Conservation (phyloP, 2,113 vertebrate genomes). For the Psettodes erumei region DNA sequence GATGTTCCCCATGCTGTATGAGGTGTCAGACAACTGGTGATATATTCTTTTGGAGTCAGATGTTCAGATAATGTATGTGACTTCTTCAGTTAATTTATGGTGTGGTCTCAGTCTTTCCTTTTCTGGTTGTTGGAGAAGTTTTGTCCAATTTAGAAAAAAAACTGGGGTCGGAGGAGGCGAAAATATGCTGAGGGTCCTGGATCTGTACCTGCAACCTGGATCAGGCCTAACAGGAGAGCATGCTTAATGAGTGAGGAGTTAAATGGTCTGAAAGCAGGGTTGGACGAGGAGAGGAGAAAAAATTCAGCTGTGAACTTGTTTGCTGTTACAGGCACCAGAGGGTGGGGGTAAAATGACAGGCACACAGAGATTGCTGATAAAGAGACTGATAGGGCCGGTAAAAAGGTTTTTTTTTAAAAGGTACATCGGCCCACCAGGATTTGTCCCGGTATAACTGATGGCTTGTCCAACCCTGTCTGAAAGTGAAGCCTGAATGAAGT, state of each 20-base stretch:
- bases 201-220: conserved; percentile 17
- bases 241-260: not conserved
- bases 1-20: conserved; percentile 3
- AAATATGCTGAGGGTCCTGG: conserved; percentile 23
- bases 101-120: not conserved
- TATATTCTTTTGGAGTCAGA: conserved; percentile 1
- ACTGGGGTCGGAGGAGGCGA: not conserved
- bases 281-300: not conserved
- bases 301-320: not conserved
- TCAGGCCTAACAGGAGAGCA: not conserved
- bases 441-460: not conserved
- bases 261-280: not conserved
- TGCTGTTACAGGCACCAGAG: not conserved
- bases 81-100: not conserved
- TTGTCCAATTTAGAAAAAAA: not conserved
- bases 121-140: not conserved
- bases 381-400: not conserved
- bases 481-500: conserved; percentile 1
- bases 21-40: not conserved
- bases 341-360: not conserved
- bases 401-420: not conserved
- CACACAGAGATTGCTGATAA: not conserved
- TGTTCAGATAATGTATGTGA: conserved; percentile 9
- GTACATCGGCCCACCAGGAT: not conserved
- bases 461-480: not conserved